Base-by-base conservation (phyloP, 2,888 invertebrate species). In the Stenotaenia linearis region DNA sequence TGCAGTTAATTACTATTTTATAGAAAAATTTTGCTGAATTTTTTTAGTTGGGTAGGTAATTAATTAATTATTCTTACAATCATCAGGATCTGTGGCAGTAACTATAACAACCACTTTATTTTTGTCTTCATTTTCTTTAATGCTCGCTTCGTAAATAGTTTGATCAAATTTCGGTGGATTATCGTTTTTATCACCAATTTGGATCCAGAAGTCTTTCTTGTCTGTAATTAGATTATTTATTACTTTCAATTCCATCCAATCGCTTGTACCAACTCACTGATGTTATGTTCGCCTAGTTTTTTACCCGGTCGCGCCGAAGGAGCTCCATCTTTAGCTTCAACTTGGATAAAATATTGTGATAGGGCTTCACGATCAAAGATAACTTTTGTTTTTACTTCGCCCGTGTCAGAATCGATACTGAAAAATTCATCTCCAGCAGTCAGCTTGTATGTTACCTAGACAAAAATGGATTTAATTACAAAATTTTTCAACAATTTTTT, bases 161-260 rank as follows among this genome's bases (percentile, higher is more conserved):
- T 92, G 90, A n/a, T 91, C 91, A 85, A 98, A 98, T 83, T 91
- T 90, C 0, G 98, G 98, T 25, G 92, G 90, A 86, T 98, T 98
- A 86, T 98, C 98, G 86, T 98, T 98, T 85, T 94, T 94, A 87
- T 98, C 98, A 25, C 94, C 95, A 74, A 98, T 96, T 84, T 92
- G 92, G 83, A 98, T 95, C 82, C 92, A 90, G 85, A 97, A 95
- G 79, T 92, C 92, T 86, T 95, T 94, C 83, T 92, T 91, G 1
- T 90, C 91, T 85, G 88, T 9, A 80, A 78, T 23, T 75, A 23
- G 5, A 6, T 75, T 25, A 21, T 25, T 15, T 6, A 75, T 32
- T 28, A 25, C 3, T 75, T 4, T 28, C 30, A 18, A 1, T 32
- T n/a, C 32, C 5, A 32, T 5, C 4, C 28, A 4, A 74, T 1